phyloP scores from a whole-genome alignment of 2,113 vertebrate species.

The Theristicus caerulescens region DNA sequence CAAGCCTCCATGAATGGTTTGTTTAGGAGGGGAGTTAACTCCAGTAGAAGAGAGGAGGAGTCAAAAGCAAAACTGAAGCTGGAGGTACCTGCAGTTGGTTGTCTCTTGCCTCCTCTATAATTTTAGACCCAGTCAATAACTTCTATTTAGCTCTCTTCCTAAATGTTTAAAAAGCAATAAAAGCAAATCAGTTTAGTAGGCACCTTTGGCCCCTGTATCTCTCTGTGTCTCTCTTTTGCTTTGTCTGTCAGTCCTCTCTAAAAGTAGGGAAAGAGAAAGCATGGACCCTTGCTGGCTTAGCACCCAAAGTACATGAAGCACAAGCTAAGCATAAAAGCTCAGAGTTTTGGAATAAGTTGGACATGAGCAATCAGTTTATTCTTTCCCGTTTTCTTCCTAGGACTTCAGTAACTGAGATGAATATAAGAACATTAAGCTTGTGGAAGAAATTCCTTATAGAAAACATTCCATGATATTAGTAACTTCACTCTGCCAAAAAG shows the following conservation, averaged over 20 bases:
- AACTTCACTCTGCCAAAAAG: constrained; percentile 1
- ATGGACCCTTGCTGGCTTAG: not conserved
- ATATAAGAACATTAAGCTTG: not conserved
- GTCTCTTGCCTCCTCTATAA: constrained; percentile 69
- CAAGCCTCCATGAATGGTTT: constrained; percentile 74
- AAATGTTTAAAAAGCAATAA: constrained; percentile 27
- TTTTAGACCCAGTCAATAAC: constrained; percentile 32
- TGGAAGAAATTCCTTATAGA: not conserved
- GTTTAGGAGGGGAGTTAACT: constrained; percentile 74
- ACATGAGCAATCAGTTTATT: not conserved
- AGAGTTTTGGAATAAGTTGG: not conserved
- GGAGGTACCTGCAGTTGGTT: constrained; percentile 65
- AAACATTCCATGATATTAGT: not conserved
- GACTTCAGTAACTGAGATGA: not conserved
- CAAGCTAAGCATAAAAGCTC: not conserved
- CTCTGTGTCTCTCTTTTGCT: not conserved
- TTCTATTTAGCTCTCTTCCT: constrained; percentile 59
- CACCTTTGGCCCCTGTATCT: constrained; percentile 3
- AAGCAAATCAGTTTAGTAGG: not conserved
- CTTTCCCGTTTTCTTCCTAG: constrained; percentile 31
- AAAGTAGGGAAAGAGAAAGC: not conserved
- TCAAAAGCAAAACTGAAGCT: constrained; percentile 69
- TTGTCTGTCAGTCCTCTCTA: not conserved
- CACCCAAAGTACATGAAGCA: not conserved
- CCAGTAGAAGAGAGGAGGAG: constrained; percentile 72